Base-by-base conservation (phyloP, 2,797 vertebrate species). In the Heterohyrax brucei region DNA sequence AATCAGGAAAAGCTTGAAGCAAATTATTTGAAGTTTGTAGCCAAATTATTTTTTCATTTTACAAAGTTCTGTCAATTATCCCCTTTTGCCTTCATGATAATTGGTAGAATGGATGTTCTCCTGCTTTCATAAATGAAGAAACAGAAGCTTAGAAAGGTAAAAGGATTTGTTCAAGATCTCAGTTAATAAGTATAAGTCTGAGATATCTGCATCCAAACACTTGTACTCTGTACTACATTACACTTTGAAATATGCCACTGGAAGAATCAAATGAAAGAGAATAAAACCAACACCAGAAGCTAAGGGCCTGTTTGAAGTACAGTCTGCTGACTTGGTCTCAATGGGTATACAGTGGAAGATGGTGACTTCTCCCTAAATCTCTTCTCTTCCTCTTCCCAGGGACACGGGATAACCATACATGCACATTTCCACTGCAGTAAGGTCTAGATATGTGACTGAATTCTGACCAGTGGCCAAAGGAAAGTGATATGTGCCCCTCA, bases 91-190 rank as follows among this genome's bases (percentile, higher is more conserved):
- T 83, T 92, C 18, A 56, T 2, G 64, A 53, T 3, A 83, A 28
- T 4, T 86, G 2, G 2, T 66, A 30, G 24, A 44, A 66, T 81
- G 56, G 5, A 33, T 6, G 26, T 59, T 95, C 83, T 50, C 24
- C 39, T 66, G 61, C 28, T 77, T 93, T 93, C 39, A 59, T 81
- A 84, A 87, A 79, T 94, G 22, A 95, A 90, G 39, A 91, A 85
- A 62, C 10, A 85, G 5, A 80, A 28, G 64, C 19, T 87, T 92
- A 80, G 5, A 92, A 33, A 87, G 93, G 33, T 91, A 78, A 91
- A 95, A 88, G 64, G 39, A 85, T 9, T 89, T 62, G 21, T 39
- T 92, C 28, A 93, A 83, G 46, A 93, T 30, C 14, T 87, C 66
- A 70, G 39, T 39, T 91, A 73, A 50, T 59, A 83, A 91, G 26